Percentiles rank a stretch among this genome's conserved stretches.
These are phyloP conservation scores for Myxocyprinus asiaticus DNA, from an alignment of 2,113 vertebrate species.

Conservation along the genomic window DNA sequence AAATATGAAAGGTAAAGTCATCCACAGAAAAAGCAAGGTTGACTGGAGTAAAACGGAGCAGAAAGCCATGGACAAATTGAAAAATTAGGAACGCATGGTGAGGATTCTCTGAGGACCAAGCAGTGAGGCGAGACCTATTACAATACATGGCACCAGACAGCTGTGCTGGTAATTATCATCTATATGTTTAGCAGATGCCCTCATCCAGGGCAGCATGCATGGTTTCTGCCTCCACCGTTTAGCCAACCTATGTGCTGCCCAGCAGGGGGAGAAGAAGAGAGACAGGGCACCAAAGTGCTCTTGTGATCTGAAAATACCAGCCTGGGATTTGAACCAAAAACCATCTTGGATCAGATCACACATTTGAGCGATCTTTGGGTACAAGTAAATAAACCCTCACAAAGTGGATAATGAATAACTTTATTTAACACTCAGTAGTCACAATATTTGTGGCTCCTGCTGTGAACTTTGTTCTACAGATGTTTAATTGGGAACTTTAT, in stretches of 20 bases:
- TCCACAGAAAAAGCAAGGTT: slow-evolving; percentile 64
- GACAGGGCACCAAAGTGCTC: too few relatives aligned
- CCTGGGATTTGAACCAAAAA: too few relatives aligned
- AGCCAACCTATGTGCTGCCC: slow-evolving; percentile 62
- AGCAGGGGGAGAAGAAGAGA: not conserved
- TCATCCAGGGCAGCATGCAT: slow-evolving; percentile 67
- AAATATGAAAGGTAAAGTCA: slow-evolving; percentile 60
- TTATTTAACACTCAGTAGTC: not conserved
- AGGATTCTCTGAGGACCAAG: slow-evolving; percentile 70
- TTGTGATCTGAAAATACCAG: too few relatives aligned
- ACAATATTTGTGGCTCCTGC: not conserved
- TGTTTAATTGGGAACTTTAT: slow-evolving; percentile 9
- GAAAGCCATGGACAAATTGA: slow-evolving; percentile 73
- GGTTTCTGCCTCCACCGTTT: slow-evolving; percentile 64
- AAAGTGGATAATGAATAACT: not conserved
- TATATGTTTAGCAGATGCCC: slow-evolving; percentile 69
- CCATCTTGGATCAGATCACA: too few relatives aligned
- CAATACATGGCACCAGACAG: slow-evolving; percentile 72
- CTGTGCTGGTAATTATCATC: slow-evolving; percentile 76
- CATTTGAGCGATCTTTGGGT: not conserved
- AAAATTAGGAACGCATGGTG: slow-evolving; percentile 72
- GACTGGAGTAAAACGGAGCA: slow-evolving; percentile 64
- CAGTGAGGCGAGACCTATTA: slow-evolving; percentile 72
- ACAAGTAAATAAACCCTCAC: not conserved
- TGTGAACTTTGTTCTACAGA: not conserved